Base-by-base conservation (phyloP, 2,113 vertebrate genomes). In the Elephas maximus region DNA sequence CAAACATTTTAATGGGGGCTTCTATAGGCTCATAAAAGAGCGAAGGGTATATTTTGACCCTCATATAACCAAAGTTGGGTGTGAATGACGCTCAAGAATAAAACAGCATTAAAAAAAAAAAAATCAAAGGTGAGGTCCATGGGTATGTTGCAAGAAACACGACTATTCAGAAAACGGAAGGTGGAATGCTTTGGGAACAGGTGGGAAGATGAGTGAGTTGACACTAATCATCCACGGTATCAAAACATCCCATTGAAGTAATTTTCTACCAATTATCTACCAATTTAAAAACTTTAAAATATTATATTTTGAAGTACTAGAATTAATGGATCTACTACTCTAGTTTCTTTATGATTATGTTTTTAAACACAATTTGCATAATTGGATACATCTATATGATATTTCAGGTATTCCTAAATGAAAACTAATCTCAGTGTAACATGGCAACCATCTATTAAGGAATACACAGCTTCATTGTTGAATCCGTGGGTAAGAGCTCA, bases 31-130 rank as follows among this genome's bases (percentile, higher is more conserved):
- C 8, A 23, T 26, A 69, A 53, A n/a, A 48, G 37, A 57, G 11
- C 7, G 3, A 65, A 83, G 11, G 1, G 1, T 28, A 6, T 91
- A 15, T 18, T 67, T 37, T 30, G 15, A 60, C 21, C 0, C 0
- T 33, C 2, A n/a, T 6, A 63, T 44, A 79, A 83, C 37, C 26
- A 37, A 8, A 2, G 0, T 37, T 37, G 1, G 5, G 1, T 60
- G 41, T 20, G 14, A 41, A 5, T 45, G 21, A 73, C 21, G 8
- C 1, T 85, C 9, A 83, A 26, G 33, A 78, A 51, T 92, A 81
- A 45, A 73, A 0, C 5, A 1, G 2, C 21, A 1, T 53, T n/a
- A 2, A 0, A 3, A 2, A 5, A 3, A 2, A 5, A 30, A 77
- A 90, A 45, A 30, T 88, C 0, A 79, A 69, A 73, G 48, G 3